Evolutionary conservation across 2,797 vertebrate species (phyloP).

Genomic region (Phoebastria nigripes): DNA sequence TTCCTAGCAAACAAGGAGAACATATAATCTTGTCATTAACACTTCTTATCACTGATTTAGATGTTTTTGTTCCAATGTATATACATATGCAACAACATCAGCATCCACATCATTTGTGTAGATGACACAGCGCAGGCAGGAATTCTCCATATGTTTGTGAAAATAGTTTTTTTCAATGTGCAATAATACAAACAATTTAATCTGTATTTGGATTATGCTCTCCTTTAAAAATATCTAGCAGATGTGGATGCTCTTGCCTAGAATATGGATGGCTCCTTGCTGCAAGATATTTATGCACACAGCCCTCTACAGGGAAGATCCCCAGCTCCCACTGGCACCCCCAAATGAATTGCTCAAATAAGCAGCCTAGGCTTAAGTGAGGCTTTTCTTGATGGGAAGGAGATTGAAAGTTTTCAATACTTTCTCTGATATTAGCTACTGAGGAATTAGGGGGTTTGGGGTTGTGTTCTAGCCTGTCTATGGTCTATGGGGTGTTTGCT

Average conservation of each 20-base stretch:
- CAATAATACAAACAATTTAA: background rate
- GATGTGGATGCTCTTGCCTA: background rate
- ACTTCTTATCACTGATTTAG: background rate
- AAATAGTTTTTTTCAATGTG: background rate
- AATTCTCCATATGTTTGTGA: background rate
- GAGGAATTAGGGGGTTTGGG: background rate
- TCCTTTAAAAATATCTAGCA: background rate
- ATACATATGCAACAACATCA: background rate
- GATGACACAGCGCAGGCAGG: background rate
- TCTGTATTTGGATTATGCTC: background rate
- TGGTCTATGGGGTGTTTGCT: background rate
- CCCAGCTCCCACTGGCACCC: rapidly evolving
- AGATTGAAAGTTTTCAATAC: background rate
- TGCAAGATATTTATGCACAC: background rate
- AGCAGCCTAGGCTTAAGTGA: background rate
- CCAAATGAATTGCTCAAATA: background rate
- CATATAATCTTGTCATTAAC: background rate
- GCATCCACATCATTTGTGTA: background rate
- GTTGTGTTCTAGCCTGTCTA: background rate
- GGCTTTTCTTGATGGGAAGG: background rate
- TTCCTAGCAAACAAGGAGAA: background rate
- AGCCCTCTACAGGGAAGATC: background rate
- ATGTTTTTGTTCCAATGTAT: background rate
- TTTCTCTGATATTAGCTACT: background rate
- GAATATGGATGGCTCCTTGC: background rate